Evolutionary conservation across 92 coral and sea anemone genomes (phyloP).

Genomic region (Porites cylindrica): DNA sequence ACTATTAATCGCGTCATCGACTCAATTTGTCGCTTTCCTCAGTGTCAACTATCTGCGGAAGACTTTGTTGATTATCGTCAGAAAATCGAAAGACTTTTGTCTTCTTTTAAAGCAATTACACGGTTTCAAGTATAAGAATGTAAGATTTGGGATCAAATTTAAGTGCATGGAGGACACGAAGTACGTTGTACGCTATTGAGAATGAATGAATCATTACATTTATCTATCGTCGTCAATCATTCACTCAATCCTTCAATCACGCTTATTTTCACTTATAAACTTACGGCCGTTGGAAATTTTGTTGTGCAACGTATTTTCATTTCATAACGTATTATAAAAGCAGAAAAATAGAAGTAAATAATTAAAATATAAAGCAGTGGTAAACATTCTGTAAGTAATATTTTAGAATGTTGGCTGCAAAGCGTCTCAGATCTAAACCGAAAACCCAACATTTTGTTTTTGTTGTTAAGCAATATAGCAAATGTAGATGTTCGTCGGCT

Average conservation of each 20-base stretch:
- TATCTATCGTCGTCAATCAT: not conserved
- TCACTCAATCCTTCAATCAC: not conserved
- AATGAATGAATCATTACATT: not conserved
- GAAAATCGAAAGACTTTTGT: not conserved
- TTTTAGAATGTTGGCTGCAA: not conserved
- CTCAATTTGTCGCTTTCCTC: conserved; percentile 22
- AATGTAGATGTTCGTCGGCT: not conserved
- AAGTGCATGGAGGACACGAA: not conserved
- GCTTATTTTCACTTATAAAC: too few species aligned
- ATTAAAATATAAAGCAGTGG: too few species aligned
- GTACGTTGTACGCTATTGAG: not conserved
- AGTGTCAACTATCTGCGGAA: not conserved
- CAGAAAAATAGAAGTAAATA: too few species aligned
- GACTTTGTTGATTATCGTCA: not conserved
- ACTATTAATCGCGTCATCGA: conserved; percentile 17
- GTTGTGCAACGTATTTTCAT: too few species aligned
- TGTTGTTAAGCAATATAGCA: not conserved
- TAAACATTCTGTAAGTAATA: not conserved
- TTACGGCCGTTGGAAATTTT: too few species aligned
- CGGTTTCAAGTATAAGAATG: not conserved
- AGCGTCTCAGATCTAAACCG: not conserved
- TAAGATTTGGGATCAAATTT: not conserved
- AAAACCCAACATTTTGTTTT: not conserved
- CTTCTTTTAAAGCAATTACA: not conserved
- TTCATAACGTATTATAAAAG: too few species aligned